A percentile compares a stretch with the other conserved stretches of the same genome.
Conservation (phyloP, 1,140 invertebrate genomes). For the Cyphomyrmex costatus region DNA sequence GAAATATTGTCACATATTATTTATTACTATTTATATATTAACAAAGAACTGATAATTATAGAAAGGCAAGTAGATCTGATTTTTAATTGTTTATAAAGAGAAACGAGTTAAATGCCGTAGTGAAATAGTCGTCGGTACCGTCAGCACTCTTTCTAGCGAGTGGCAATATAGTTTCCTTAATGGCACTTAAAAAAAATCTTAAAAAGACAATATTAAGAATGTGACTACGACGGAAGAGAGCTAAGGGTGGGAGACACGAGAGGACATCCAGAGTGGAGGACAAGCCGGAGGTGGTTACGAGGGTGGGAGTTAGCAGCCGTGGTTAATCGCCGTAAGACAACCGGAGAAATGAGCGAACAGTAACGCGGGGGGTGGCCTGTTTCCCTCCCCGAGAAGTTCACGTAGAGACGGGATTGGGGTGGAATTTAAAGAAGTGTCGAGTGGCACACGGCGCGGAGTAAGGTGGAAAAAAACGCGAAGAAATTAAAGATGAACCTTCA, state of each 20-base stretch:
- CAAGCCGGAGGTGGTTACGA: slow-evolving; percentile 72
- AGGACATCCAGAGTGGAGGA: slow-evolving; percentile 57
- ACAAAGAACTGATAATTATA: neutral
- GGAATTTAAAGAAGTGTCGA: slow-evolving; percentile 87
- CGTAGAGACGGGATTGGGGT: slow-evolving; percentile 69
- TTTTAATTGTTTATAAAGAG: slow-evolving; percentile 7
- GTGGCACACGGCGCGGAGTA: slow-evolving; percentile 72
- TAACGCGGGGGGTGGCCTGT: slow-evolving; percentile 78
- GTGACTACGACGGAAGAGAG: slow-evolving; percentile 81
- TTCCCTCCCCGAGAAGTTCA: slow-evolving; percentile 67
- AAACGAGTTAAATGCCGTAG: slow-evolving; percentile 43
- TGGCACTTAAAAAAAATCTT: slow-evolving; percentile 86
- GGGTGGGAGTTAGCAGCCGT: slow-evolving; percentile 80
- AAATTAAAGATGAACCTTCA: slow-evolving; percentile 87
- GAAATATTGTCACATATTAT: neutral
- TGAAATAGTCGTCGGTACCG: slow-evolving; percentile 16
- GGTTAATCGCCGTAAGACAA: slow-evolving; percentile 87
- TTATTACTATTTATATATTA: neutral
- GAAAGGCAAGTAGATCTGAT: neutral
- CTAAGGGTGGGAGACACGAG: slow-evolving; percentile 67
- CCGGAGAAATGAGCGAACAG: slow-evolving; percentile 86
- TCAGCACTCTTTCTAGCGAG: slow-evolving; percentile 69
- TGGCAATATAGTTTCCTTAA: slow-evolving; percentile 87
- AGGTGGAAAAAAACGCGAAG: slow-evolving; percentile 84
- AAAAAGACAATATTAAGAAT: slow-evolving; percentile 87